Conservation (phyloP, 2,797 vertebrate species). For the Astyanax mexicanus region DNA sequence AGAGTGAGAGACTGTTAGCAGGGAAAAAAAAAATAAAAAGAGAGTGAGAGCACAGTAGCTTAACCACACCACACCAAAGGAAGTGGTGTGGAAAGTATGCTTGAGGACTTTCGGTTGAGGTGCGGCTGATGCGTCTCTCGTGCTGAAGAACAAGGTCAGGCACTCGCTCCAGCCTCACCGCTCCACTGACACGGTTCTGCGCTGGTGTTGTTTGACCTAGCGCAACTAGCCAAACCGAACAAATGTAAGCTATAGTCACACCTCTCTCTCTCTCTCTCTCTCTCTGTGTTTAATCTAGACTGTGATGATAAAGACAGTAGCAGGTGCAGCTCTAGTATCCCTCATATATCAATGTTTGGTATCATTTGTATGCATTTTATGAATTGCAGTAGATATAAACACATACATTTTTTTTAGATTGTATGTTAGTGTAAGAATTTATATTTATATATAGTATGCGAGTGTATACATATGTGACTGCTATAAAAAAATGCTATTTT, state of each 20-base stretch:
- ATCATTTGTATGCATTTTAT: too few species aligned
- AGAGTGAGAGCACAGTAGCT: conserved; percentile 59
- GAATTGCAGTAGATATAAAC: too few species aligned
- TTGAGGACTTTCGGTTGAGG: conserved; percentile 66
- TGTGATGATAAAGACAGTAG: background rate
- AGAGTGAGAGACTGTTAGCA: conserved; percentile 62
- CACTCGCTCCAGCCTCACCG: conserved; percentile 2
- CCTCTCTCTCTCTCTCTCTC: too few species aligned
- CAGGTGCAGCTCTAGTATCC: too few species aligned
- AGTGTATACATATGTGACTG: too few species aligned
- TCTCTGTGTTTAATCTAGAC: background rate
- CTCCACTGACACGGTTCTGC: conserved; percentile 19
- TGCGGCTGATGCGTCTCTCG: conserved; percentile 67
- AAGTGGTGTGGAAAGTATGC: conserved; percentile 71
- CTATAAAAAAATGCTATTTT: too few species aligned
- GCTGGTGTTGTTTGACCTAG: background rate
- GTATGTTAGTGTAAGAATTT: too few species aligned
- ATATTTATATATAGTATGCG: too few species aligned
- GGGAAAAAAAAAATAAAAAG: conserved; percentile 62
- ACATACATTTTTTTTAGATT: too few species aligned
- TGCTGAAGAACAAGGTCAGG: conserved; percentile 69
- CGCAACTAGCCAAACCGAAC: background rate
- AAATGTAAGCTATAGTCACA: background rate
- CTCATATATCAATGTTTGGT: too few species aligned
- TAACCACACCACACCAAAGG: conserved; percentile 69